phyloP scores from a whole-genome alignment of 2,113 vertebrate genomes.

The Serranochromis macrocephalus region DNA sequence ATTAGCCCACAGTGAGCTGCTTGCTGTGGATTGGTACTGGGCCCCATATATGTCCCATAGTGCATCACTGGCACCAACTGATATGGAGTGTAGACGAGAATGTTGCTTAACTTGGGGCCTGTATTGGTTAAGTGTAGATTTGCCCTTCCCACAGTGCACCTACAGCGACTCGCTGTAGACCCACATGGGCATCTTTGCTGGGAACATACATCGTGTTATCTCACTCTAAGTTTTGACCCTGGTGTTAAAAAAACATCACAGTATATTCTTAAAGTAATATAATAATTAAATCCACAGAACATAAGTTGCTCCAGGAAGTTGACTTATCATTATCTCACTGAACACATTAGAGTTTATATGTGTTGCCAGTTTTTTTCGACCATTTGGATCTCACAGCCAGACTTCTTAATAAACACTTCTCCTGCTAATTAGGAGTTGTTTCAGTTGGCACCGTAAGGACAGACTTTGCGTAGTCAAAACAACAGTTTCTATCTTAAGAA shows the following conservation, averaged over 20 bases:
- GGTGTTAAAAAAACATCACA: neutral
- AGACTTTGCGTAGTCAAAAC: neutral
- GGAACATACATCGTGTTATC: neutral
- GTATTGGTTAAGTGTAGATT: neutral
- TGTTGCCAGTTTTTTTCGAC: neutral
- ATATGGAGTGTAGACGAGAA: neutral
- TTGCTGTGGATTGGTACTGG: neutral
- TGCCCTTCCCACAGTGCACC: neutral
- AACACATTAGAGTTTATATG: neutral
- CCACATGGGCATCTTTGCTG: neutral
- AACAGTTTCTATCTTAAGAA: neutral
- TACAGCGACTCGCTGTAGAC: rapidly evolving
- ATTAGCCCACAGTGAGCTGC: neutral
- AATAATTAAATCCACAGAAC: neutral
- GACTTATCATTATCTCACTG: neutral
- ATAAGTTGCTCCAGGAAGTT: neutral
- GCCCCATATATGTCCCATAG: neutral
- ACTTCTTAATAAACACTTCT: neutral
- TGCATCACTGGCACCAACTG: neutral
- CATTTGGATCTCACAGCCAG: neutral
- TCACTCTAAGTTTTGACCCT: neutral
- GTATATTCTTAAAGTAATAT: neutral
- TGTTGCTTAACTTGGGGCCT: rapidly evolving
- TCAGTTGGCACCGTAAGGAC: neutral
- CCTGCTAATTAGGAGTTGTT: neutral